Evolutionary conservation across 2,113 vertebrate species (phyloP).

Genomic region (zebrafish (Danio rerio)): GRCz12tu NC_133189.1:39663501-39664000

Average conservation of each 20-base stretch:
- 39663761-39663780: conserved; percentile 19
- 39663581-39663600: too few species aligned
- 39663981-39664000: conserved; percentile 86
- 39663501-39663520: too few species aligned
- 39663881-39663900: conserved; percentile 61
- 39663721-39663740: neutral
- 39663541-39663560: too few species aligned
- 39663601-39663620: too few species aligned
- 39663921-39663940: conserved; percentile 86
- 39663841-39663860: conserved; percentile 22
- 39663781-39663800: conserved; percentile 32
- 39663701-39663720: neutral
- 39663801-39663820: conserved; percentile 44
- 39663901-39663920: conserved; percentile 72
- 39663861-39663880: conserved; percentile 49
- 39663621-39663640: too few species aligned
- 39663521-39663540: too few species aligned
- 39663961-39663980: conserved; percentile 99
- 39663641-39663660: neutral
- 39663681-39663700: neutral
- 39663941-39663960: conserved; percentile 84
- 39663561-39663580: too few species aligned
- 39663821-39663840: neutral
- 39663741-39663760: conserved; percentile 1
- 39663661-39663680: neutral